A percentile compares a stretch with the other conserved stretches of the same genome.
Conservation (phyloP, 1,140 invertebrate genomes). For the Phymorhynchus buccinoides region DNA sequence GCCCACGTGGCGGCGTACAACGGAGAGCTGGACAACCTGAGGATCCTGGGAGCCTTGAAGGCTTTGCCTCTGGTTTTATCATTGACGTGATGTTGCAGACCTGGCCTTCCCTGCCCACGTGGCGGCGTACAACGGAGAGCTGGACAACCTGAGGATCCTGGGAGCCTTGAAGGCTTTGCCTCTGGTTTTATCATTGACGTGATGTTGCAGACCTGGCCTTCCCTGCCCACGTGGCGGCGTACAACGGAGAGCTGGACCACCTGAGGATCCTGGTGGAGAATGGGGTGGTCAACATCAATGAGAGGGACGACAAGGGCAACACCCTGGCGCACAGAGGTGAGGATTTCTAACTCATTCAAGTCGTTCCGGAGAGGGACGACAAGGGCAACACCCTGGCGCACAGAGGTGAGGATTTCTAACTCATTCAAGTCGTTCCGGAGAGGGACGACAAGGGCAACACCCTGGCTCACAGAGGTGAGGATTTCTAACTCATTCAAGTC, state of each 20-base stretch:
- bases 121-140: constrained; percentile 71
- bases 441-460: no score
- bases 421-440: no score
- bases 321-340: constrained; percentile 74
- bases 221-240: constrained; percentile 73
- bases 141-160: constrained; percentile 72
- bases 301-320: constrained; percentile 72
- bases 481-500: no score
- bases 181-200: no score
- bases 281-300: constrained; percentile 74
- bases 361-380: no score
- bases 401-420: no score
- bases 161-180: no score
- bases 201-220: constrained; percentile 72
- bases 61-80: no score
- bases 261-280: constrained; percentile 73
- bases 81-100: no score
- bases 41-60: constrained; percentile 72
- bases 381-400: no score
- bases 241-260: constrained; percentile 72
- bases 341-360: no score
- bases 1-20: constrained; percentile 73
- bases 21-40: constrained; percentile 72
- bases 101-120: constrained; percentile 74
- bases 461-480: no score